Conservation (phyloP, 2,888 invertebrate species). For the Meandrusa payeni region DNA sequence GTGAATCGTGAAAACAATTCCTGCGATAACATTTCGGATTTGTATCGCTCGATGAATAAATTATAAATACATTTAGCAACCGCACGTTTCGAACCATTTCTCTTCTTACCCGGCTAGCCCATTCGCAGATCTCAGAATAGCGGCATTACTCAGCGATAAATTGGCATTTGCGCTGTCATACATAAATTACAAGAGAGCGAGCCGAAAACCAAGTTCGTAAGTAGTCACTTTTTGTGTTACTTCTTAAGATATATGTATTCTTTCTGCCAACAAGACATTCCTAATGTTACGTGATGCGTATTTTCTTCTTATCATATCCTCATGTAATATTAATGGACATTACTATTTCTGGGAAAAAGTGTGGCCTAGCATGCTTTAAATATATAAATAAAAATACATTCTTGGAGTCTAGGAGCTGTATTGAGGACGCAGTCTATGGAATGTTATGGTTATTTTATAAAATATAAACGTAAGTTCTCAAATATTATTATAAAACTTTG, state of each 20-base stretch:
- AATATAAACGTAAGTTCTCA: too few species aligned
- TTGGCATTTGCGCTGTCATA: constrained; percentile 79
- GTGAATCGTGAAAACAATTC: constrained; percentile 39
- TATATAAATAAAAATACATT: too few species aligned
- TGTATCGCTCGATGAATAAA: constrained; percentile 74
- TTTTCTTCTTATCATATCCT: constrained; percentile 1
- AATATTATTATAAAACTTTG: too few species aligned
- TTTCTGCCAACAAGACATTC: constrained; percentile 22
- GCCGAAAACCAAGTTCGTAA: constrained; percentile 67
- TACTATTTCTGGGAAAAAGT: too few species aligned
- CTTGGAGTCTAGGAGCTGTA: too few species aligned
- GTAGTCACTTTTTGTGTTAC: constrained; percentile 64
- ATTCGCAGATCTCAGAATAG: constrained; percentile 79
- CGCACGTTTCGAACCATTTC: constrained; percentile 73
- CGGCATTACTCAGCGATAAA: constrained; percentile 80
- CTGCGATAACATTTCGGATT: constrained; percentile 65
- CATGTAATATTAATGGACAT: neutral
- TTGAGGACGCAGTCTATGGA: too few species aligned
- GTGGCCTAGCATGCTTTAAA: too few species aligned
- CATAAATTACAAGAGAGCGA: constrained; percentile 74
- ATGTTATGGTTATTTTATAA: too few species aligned
- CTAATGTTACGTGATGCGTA: constrained; percentile 10
- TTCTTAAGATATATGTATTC: constrained; percentile 34
- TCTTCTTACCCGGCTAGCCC: constrained; percentile 76
- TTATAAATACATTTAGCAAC: constrained; percentile 77